These are phyloP conservation scores for Tragopan temminckii DNA, from an alignment of 2,797 vertebrate genomes.

Conservation along the genomic window DNA sequence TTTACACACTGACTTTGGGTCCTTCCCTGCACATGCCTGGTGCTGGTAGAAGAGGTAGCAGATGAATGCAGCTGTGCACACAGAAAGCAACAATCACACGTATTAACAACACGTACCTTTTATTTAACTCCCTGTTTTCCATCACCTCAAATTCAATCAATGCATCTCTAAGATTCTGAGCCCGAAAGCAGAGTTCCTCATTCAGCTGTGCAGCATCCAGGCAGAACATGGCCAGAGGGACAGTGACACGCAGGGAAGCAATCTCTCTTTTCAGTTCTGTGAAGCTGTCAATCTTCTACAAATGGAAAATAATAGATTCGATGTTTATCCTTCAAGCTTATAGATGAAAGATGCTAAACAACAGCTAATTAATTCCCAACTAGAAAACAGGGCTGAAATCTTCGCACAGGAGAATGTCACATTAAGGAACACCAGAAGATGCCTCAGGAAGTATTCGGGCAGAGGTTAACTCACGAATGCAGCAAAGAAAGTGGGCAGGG, in stretches of 20 bases:
- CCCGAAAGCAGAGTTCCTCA: conserved; percentile 85
- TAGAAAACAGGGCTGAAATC: background rate
- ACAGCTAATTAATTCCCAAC: background rate
- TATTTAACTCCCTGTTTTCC: conserved; percentile 88
- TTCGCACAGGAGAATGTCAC: background rate
- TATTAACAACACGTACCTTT: conserved; percentile 75
- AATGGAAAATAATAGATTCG: background rate
- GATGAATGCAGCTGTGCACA: background rate
- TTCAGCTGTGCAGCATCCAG: conserved; percentile 86
- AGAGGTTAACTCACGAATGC: background rate
- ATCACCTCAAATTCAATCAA: conserved; percentile 86
- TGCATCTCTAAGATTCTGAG: conserved; percentile 83
- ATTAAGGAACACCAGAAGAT: background rate
- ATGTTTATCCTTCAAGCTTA: background rate
- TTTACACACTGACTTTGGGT: background rate
- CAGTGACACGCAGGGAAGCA: conserved; percentile 84
- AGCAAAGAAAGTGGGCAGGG: background rate
- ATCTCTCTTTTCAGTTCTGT: conserved; percentile 84
- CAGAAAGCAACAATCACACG: background rate
- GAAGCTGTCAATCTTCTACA: conserved; percentile 87
- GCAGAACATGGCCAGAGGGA: conserved; percentile 91
- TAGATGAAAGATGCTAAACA: background rate
- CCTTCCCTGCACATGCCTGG: background rate
- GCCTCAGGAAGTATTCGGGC: background rate
- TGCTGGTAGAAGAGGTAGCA: background rate